These are phyloP conservation scores for Ceratitis capitata DNA, from an alignment of 1,140 invertebrate genomes.

Conservation along the genomic window DNA sequence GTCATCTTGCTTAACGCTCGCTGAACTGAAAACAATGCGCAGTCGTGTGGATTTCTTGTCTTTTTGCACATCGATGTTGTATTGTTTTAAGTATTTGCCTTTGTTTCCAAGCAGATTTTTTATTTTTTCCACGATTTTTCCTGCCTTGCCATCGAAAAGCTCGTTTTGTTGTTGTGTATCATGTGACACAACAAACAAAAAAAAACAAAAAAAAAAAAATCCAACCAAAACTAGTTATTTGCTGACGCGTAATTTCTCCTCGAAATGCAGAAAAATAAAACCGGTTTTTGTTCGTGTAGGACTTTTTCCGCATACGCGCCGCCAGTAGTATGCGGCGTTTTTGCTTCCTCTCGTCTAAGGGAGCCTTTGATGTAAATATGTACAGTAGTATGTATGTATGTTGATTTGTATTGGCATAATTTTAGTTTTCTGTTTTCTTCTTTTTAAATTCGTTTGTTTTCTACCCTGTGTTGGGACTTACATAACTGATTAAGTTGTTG, in stretches of 20 bases:
- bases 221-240: not conserved
- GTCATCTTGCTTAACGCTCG: not conserved
- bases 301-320: not conserved
- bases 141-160: not conserved
- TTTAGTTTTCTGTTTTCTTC: not conserved
- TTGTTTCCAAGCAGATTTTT: not conserved
- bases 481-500: not conserved
- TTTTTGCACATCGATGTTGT: not conserved
- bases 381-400: not conserved
- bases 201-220: too few species aligned
- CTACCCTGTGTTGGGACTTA: too few species aligned
- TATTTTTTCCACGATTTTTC: too few species aligned
- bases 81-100: not conserved
- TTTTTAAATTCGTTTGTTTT: too few species aligned
- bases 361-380: not conserved
- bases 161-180: too few species aligned
- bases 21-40: not conserved
- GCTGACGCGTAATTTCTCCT: not conserved
- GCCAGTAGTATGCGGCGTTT: not conserved
- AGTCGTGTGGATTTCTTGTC: too few species aligned
- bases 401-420: not conserved
- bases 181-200: not conserved
- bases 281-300: conserved; percentile 3
- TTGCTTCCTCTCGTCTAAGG: not conserved
- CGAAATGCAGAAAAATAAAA: not conserved